Conservation (phyloP, 1,140 invertebrate species). For the Neomicropteryx cornuta region DNA sequence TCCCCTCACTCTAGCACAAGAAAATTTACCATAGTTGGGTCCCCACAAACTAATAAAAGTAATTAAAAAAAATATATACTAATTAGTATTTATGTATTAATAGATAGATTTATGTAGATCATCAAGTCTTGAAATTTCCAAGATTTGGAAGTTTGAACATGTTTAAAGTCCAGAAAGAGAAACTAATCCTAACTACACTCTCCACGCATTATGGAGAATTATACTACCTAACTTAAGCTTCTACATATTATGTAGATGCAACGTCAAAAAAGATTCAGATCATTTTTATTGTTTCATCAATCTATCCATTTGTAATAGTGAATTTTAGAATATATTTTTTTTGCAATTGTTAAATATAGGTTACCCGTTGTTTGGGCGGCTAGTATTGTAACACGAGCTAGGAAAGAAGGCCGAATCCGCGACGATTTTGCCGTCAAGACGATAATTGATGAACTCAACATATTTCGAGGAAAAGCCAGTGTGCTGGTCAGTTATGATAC, state of each 20-base stretch:
- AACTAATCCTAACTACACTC: too few species aligned
- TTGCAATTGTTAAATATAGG: slow-evolving; percentile 25
- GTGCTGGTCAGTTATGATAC: slow-evolving; percentile 76
- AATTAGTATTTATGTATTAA: too few species aligned
- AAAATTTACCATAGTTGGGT: too few species aligned
- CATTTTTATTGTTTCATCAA: not conserved
- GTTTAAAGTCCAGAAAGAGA: too few species aligned
- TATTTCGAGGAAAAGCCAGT: slow-evolving; percentile 76
- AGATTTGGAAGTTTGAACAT: too few species aligned
- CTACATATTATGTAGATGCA: not conserved
- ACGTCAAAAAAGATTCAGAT: too few species aligned
- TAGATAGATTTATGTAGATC: too few species aligned
- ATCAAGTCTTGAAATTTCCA: too few species aligned
- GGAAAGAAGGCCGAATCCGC: slow-evolving; percentile 83
- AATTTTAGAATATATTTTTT: not conserved
- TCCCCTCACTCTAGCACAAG: too few species aligned
- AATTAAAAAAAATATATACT: too few species aligned
- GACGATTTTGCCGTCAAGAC: slow-evolving; percentile 91
- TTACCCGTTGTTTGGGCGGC: slow-evolving; percentile 90
- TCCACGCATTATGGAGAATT: not conserved
- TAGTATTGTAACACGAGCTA: slow-evolving; percentile 72
- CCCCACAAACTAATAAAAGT: too few species aligned
- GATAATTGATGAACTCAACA: slow-evolving; percentile 80
- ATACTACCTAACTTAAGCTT: not conserved
- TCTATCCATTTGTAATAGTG: not conserved